These are phyloP conservation scores for Sylvietta virens DNA, from an alignment of 2,113 vertebrate species.

Conservation along the genomic window DNA sequence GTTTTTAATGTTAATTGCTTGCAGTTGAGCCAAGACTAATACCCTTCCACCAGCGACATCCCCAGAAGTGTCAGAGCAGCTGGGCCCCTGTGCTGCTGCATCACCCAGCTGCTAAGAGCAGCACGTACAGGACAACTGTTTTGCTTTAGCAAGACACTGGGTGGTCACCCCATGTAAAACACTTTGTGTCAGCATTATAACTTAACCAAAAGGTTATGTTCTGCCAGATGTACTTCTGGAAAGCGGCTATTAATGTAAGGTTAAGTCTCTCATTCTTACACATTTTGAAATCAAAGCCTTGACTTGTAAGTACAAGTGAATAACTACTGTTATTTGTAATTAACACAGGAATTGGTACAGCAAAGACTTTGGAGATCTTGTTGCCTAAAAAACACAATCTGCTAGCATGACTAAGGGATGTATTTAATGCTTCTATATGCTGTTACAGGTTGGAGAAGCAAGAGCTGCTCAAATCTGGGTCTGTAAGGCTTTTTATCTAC, in stretches of 20 bases:
- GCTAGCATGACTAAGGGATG: neutral
- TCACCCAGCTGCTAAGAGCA: neutral
- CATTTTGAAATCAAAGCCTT: slow-evolving; percentile 3
- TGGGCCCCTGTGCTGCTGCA: neutral
- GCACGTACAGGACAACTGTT: neutral
- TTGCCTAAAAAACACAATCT: neutral
- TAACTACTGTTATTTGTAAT: neutral
- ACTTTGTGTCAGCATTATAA: neutral
- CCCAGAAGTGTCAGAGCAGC: neutral
- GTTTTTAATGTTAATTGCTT: neutral
- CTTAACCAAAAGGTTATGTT: neutral
- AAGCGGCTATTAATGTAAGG: neutral
- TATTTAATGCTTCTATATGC: neutral
- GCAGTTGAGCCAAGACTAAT: neutral
- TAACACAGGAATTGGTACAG: neutral
- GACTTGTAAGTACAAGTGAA: neutral
- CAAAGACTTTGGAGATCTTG: neutral
- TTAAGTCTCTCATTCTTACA: neutral
- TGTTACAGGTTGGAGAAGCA: neutral
- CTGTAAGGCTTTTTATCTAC: neutral
- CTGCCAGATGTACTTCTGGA: neutral
- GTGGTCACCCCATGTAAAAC: neutral
- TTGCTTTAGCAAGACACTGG: neutral
- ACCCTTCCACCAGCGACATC: neutral
- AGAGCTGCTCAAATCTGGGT: neutral